These are phyloP conservation scores for Chironomus striatipennis DNA, from an alignment of 1,140 invertebrate species.

Conservation along the genomic window DNA sequence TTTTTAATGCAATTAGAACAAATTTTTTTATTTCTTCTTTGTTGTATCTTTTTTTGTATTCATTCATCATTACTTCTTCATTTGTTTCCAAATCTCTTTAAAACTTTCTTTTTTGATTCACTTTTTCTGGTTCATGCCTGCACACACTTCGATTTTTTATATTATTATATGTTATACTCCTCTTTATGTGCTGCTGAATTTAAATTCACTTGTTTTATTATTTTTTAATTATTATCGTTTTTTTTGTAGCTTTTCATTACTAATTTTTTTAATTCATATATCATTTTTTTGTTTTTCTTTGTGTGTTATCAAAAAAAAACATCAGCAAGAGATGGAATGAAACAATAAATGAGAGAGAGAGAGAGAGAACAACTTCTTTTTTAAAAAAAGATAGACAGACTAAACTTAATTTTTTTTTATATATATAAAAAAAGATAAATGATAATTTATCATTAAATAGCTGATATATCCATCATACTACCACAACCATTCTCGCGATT, in stretches of 20 bases:
- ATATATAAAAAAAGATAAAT: too few species aligned
- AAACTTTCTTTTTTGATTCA: slow-evolving; percentile 5
- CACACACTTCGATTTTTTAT: neutral
- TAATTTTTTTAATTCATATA: neutral
- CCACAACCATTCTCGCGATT: neutral
- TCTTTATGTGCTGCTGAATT: neutral
- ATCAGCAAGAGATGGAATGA: too few species aligned
- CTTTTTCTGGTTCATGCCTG: neutral
- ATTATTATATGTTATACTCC: neutral
- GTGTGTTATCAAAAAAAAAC: neutral
- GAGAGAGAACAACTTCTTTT: too few species aligned
- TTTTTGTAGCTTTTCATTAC: neutral
- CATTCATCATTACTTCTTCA: too few species aligned
- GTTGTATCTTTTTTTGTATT: neutral
- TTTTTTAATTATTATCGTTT: neutral
- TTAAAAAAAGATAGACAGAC: too few species aligned
- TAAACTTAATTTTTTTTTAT: too few species aligned
- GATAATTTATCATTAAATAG: neutral
- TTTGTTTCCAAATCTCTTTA: neutral
- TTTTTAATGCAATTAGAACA: neutral
- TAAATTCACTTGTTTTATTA: neutral
- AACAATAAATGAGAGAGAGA: too few species aligned
- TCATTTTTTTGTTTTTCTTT: neutral
- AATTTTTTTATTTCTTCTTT: neutral
- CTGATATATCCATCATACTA: slow-evolving; percentile 20